Evolutionary conservation across 2,888 invertebrate species (phyloP), one percentile per base, ranked within the genome.

Genomic region (Cryptocephalus primarius): DNA sequence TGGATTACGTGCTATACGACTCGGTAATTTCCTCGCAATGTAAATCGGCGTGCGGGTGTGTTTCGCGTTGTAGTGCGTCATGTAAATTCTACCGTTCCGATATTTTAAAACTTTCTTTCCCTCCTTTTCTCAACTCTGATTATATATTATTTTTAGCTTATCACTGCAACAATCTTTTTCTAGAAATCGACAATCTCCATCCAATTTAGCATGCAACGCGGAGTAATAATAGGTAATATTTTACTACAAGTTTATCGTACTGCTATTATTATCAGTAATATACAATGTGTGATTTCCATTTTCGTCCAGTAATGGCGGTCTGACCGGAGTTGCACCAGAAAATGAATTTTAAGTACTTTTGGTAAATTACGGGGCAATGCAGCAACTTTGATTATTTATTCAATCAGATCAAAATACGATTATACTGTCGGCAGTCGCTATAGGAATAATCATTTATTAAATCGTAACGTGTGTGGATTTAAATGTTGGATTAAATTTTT

Each of bases 141-240:
- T 46, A 42, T 36, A 36, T 36, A 44, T 44, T 46, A 40, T 46
- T 38, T 41, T 22, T 42, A 33, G 46, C 42, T 46, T 46, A 46
- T 46, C 46, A 32, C 31, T 13, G 46, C 38, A 9, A 14, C 41
- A 46, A 46, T 46, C 46, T 46, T 33, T 45, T 44, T 47, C 47
- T 47, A 39, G 39, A 44, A 48, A 50, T 50, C 50, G 50, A 48
- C 50, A 50, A 50, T 43, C 50, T 45, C 51, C 48, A 49, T 49
- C 47, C 50, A 50, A 53, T 51, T 49, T 46, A 47, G 49, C 53
- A 53, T 53, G 53, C 53, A 53, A 53, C 44, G 46, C 38, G 41
- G 34, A 48, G 49, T 53, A 53, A 53, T 53, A 53, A 51, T 47
- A 44, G 53, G 51, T 51, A 53, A 53, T 49, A 53, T 45, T 51